Evolutionary conservation across 2,888 invertebrate genomes (phyloP).

Genomic region (Acronicta leporina): DNA sequence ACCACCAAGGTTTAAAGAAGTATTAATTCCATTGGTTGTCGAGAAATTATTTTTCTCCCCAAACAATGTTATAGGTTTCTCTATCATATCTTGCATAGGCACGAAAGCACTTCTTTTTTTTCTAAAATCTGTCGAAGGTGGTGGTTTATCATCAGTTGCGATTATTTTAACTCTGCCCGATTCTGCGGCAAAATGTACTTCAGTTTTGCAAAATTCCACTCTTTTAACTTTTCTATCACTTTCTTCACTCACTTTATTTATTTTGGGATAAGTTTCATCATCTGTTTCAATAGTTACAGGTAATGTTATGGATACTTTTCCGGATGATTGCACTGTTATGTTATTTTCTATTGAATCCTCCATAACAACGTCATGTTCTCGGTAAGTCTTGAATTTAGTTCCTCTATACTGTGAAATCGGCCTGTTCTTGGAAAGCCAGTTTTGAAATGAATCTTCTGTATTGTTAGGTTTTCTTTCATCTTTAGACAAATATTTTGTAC

Average conservation of each 20-base stretch:
- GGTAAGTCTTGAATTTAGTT: conserved; percentile 67
- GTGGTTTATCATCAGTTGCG: conserved; percentile 96
- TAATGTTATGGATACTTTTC: conserved; percentile 82
- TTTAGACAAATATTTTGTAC: conserved; percentile 57
- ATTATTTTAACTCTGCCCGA: conserved; percentile 96
- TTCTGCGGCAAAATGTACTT: conserved; percentile 96
- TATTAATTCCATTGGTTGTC: conserved; percentile 56
- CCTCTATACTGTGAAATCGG: conserved; percentile 68
- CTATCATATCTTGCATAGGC: conserved; percentile 78
- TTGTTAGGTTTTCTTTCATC: conserved; percentile 63
- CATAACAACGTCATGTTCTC: conserved; percentile 67
- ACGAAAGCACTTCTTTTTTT: conserved; percentile 90
- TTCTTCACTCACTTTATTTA: conserved; percentile 70
- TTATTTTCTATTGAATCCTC: conserved; percentile 72
- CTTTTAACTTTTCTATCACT: conserved; percentile 90
- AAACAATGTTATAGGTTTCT: conserved; percentile 91
- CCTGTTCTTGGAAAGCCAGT: conserved; percentile 82
- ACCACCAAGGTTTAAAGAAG: conserved; percentile 57
- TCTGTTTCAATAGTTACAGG: conserved; percentile 75
- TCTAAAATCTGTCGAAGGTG: conserved; percentile 94
- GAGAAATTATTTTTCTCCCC: conserved; percentile 82
- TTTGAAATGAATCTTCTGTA: conserved; percentile 78
- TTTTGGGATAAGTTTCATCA: conserved; percentile 64
- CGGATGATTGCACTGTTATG: conserved; percentile 77
- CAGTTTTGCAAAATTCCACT: conserved; percentile 96